Percentiles rank a stretch among this genome's conserved stretches.
phyloP scores from a whole-genome alignment of 2,113 vertebrate genomes.

The Callopanchax toddi region DNA sequence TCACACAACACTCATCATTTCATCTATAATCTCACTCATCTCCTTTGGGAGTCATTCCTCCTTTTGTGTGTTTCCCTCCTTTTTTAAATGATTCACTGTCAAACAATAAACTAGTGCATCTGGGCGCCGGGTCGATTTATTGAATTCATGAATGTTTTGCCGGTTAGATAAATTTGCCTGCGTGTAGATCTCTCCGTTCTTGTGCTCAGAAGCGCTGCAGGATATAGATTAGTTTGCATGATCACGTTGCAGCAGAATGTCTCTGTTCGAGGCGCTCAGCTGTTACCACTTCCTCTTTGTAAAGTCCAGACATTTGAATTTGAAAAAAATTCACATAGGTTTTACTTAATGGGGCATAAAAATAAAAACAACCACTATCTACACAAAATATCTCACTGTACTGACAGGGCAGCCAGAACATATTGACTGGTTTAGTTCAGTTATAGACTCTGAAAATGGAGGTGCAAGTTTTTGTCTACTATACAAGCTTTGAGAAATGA shows the following conservation, averaged over 20 bases:
- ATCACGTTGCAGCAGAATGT: conserved; percentile 27
- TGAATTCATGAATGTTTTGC: not conserved
- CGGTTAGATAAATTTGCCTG: conserved; percentile 7
- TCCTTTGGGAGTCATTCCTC: not conserved
- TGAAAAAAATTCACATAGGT: not conserved
- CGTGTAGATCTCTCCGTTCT: conserved; percentile 9
- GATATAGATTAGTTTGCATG: conserved; percentile 34
- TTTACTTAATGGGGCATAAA: not conserved
- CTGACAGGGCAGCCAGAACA: no score
- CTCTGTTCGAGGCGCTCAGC: conserved; percentile 15
- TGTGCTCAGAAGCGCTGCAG: conserved; percentile 26
- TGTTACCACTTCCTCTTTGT: not conserved
- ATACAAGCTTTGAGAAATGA: not conserved
- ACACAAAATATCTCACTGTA: not conserved
- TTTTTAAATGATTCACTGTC: conserved; percentile 11
- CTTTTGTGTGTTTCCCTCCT: not conserved
- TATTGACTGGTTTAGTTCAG: no score
- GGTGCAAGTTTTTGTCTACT: not conserved
- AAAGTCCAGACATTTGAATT: not conserved
- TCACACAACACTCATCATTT: not conserved
- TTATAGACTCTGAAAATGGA: not conserved
- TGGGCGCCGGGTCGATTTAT: not conserved
- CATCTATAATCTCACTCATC: not conserved
- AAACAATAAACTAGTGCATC: conserved; percentile 5
- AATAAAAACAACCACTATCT: not conserved